Base-by-base conservation (phyloP, 1,140 invertebrate genomes). In the Brachionus rotundiformis region DNA sequence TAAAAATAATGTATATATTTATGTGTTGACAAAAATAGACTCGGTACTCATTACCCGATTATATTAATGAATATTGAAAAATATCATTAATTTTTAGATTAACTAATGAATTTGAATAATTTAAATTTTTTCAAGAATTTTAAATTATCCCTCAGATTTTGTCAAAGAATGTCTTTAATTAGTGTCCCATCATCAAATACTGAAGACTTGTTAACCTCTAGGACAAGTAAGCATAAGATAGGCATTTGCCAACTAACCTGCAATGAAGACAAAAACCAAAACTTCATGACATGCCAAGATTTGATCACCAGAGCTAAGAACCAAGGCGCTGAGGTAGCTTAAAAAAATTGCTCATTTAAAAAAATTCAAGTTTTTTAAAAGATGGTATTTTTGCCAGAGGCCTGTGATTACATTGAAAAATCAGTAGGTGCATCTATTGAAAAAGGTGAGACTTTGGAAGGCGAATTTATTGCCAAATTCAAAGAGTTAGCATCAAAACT, bases 361-460 rank as follows among this genome's bases (percentile, higher is more conserved):
- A 16, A 16, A 59, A 25, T 16, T 25, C 8, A 25, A 33, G 7
- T 25, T 36, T 49, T 19, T 19, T 29, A 1, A 8, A 7, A 95
- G 93, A 92, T 98, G 89, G 90, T 95, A 23, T 98, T 98, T 87
- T 90, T 99, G 39, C 96, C 96, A 2, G 96, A 99, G 90, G 94
- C 92, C 19, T 95, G 93, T 88, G 96, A 98, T 89, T 98, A 92
- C 87, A 91, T 99, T 83, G 93, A 91, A 47, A 91, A 92, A 83
- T 92, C 91, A 84, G 91, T 91, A 84, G 89, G 91, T 41, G 91
- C 95, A 85, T 91, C 92, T 25, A 82, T 94, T 5, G 87, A 89
- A 11, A 89, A 93, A 82, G 90, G 94, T 0, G 94, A 98, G 86
- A 85, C 91, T 1, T 86, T 96, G 16, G 87, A 92, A 84, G 94